Percentiles rank a stretch among this genome's conserved stretches.
Conservation (phyloP, 2,797 vertebrate species). For the Hozukius guyotensis region DNA sequence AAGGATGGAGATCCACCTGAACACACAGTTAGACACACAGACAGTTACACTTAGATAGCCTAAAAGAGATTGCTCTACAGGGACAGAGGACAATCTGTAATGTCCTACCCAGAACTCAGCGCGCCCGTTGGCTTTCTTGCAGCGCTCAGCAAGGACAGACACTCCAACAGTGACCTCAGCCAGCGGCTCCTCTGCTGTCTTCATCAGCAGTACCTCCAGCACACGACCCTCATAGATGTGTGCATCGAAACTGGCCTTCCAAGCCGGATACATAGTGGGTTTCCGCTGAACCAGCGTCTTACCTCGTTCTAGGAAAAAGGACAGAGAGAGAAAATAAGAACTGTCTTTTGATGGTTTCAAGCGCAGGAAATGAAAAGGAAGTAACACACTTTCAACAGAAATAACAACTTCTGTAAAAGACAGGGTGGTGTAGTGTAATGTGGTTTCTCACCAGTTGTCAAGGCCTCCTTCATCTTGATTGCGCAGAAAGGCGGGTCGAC, state of each 20-base stretch:
- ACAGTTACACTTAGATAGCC: conserved; percentile 6
- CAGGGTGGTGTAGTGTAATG: no score
- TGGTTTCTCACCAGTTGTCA: conserved; percentile 89
- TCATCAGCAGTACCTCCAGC: conserved; percentile 96
- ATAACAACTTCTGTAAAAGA: conserved; percentile 2
- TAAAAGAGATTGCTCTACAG: neutral
- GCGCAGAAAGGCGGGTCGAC: conserved; percentile 93
- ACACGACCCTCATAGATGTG: conserved; percentile 98
- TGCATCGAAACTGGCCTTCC: conserved; percentile 94
- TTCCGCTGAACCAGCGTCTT: conserved; percentile 96
- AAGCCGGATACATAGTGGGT: conserved; percentile 97
- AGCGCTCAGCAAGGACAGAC: conserved; percentile 93
- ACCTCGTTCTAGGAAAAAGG: conserved; percentile 86
- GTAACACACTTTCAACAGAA: neutral
- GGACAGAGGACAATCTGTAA: neutral
- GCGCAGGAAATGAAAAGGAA: neutral
- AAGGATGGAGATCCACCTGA: conserved; percentile 96
- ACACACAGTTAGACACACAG: conserved; percentile 20
- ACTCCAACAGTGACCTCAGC: conserved; percentile 96
- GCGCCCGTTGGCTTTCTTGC: conserved; percentile 95
- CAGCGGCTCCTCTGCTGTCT: conserved; percentile 90
- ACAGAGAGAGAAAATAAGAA: neutral
- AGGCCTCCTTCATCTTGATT: conserved; percentile 96
- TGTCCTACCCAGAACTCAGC: conserved; percentile 96
- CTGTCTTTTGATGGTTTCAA: neutral